Conservation (phyloP, 2,888 invertebrate genomes). For the Phytoseiulus persimilis region DNA sequence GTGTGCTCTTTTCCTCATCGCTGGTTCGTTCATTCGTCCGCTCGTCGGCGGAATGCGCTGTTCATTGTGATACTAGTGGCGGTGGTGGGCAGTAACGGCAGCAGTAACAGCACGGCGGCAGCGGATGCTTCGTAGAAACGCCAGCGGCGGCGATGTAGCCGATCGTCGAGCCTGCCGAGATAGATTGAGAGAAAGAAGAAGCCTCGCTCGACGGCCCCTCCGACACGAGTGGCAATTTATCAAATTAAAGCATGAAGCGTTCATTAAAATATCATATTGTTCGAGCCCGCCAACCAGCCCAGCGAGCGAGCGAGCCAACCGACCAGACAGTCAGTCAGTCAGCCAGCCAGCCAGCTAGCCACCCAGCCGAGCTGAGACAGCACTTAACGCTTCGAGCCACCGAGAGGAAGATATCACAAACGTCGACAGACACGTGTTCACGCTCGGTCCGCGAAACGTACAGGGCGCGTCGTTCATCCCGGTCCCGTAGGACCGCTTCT, state of each 20-base stretch:
- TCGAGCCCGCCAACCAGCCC: background rate
- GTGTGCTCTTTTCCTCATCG: background rate
- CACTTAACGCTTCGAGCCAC: background rate
- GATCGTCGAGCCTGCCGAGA: background rate
- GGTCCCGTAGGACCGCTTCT: too few species aligned
- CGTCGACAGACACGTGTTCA: background rate
- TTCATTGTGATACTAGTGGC: background rate
- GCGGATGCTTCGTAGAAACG: background rate
- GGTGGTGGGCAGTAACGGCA: background rate
- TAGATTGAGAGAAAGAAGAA: background rate
- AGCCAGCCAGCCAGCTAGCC: background rate
- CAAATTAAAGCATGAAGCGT: conserved; percentile 5
- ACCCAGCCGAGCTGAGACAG: background rate
- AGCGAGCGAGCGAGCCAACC: background rate
- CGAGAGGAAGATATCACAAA: background rate
- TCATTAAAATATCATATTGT: conserved; percentile 5
- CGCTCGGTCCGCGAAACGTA: background rate
- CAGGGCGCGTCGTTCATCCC: background rate
- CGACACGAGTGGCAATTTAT: conserved; percentile 5
- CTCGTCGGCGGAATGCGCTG: background rate
- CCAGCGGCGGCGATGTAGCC: background rate
- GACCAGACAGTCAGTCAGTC: background rate
- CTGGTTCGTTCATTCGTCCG: background rate
- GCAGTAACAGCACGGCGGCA: background rate
- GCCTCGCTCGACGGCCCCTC: conserved; percentile 5